Evolutionary conservation across 64 coral and sea anemone genomes (phyloP).

Genomic region (Stylophora pistillata): DNA sequence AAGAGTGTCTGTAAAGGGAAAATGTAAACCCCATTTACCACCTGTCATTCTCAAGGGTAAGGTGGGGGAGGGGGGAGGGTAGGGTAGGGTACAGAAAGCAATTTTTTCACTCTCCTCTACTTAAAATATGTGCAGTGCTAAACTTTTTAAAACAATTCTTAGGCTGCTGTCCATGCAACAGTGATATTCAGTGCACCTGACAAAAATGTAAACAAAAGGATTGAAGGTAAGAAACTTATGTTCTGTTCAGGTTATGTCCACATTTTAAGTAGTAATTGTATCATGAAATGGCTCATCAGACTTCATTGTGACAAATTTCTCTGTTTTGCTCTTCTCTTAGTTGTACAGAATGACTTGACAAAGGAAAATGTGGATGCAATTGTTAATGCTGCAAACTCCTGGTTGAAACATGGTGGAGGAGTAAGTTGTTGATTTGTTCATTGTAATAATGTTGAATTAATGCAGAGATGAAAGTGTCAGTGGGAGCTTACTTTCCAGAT

Average conservation of each 20-base stretch:
- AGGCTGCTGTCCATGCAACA: conserved; percentile 41
- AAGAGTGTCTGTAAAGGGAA: too few species aligned
- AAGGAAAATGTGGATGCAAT: conserved; percentile 81
- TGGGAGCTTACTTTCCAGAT: too few species aligned
- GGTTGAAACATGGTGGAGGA: conserved; percentile 88
- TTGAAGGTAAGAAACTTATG: conserved; percentile 14
- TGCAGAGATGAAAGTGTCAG: too few species aligned
- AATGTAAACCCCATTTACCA: too few species aligned
- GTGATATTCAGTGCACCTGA: conserved; percentile 16
- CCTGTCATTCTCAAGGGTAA: too few species aligned
- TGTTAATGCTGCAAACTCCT: conserved; percentile 91
- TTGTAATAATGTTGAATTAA: too few species aligned
- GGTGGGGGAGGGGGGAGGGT: too few species aligned
- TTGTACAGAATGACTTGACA: conserved; percentile 86
- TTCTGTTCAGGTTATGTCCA: too few species aligned
- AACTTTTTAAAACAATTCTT: background rate
- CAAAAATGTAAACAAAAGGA: conserved; percentile 1
- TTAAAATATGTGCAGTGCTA: too few species aligned
- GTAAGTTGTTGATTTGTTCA: conserved; percentile 35
- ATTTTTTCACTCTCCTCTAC: too few species aligned
- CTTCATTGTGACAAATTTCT: background rate
- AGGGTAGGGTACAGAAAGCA: too few species aligned
- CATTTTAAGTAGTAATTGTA: too few species aligned
- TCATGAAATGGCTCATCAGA: background rate
- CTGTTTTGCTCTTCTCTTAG: conserved; percentile 24